Base-by-base conservation (phyloP, 2,888 invertebrate genomes). In the Pediacus dermestoides region DNA sequence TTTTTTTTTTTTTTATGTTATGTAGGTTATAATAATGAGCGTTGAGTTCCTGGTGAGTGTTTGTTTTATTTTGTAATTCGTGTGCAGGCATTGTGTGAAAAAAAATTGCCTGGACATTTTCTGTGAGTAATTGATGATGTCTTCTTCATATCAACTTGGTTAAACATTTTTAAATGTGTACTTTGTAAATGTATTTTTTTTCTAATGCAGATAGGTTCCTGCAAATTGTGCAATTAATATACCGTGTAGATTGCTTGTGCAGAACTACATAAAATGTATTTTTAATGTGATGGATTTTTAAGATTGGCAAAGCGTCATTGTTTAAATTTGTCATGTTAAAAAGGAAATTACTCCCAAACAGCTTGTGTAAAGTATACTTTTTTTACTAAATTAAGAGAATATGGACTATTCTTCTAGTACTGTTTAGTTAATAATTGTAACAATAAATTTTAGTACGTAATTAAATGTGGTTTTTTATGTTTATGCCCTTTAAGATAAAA, bases 371-470 rank as follows among this genome's bases (percentile, higher is more conserved):
- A 65, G 55, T 63, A 58, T 60, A 55, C 52, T 61, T 65, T 62
- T 63, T 64, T 64, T 60, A 61, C 58, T 61, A 62, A 64, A 59
- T 61, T 63, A 61, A 62, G 68, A 68, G 67, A 67, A 67, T 64
- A 67, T 66, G 67, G 67, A 67, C 67, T 68, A 66, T 67, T 67
- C 66, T 66, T 66, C 62, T 67, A 68, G 67, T 67, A 65, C 58
- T 61, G 63, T 68, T 67, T 66, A 67, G 64, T 67, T 67, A 40
- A 48, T 64, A 64, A 63, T 57, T 61, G 63, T 63, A 64, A 63
- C 55, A 63, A 65, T 64, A 64, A 66, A 65, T 57, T 66, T 65
- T 63, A 63, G 61, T 63, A 64, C 53, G 61, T 66, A 66, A 53
- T 49, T 34, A 31, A 43, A 26, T 35, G 25, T 39, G 22, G 16